Base-by-base conservation (phyloP, 2,113 vertebrate genomes). In the Meles meles region DNA sequence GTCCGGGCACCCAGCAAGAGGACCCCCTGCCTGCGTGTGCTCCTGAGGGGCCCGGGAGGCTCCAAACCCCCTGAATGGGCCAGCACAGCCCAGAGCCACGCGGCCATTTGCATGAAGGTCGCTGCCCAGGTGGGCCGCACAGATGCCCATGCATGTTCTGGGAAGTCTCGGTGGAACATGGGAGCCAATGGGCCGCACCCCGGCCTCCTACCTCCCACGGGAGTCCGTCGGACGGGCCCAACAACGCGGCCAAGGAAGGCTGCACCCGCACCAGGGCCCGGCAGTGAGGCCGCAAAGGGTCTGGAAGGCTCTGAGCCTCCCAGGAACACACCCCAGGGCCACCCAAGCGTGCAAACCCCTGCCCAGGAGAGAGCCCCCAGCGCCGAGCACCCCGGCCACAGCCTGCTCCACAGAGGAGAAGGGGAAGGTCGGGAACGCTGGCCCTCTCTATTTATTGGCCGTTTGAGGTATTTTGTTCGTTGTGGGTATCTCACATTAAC, bases 31-130 rank as follows among this genome's bases (percentile, higher is more conserved):
- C 44, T 44, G 71, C 10, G 12, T 7, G 47, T 47, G 20, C 7
- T 0, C 27, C 37, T 29, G 21, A 37, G 9, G 0, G 25, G 71
- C 14, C 72, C 31, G 31, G 21, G 0, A 27, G 69, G 13, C 79
- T 55, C 14, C 55, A 12, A 52, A 47, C 44, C 27, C 2, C 7
- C 20, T 7, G 5, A 23, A 5, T 1, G 21, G 84, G 57, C 25
- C 47, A 21, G 63, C 5, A 12, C 21, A 1, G n/a, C 21, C 12
- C 18, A 17, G 34, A 52, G 42, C 7, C 18, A 0, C 2, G 3
- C 0, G 4, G 31, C n/a, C 6, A 0, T 10, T 4, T 6, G 5
- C 9, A 3, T 17, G 27, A 39, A 39, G 49, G 34, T 11, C 4
- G 0, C 9, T 3, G 4, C 20, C 72, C 57, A 4, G 47, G 3